These are phyloP conservation scores for Papilio machaon DNA, from an alignment of 1,140 invertebrate species.

Conservation along the genomic window DNA sequence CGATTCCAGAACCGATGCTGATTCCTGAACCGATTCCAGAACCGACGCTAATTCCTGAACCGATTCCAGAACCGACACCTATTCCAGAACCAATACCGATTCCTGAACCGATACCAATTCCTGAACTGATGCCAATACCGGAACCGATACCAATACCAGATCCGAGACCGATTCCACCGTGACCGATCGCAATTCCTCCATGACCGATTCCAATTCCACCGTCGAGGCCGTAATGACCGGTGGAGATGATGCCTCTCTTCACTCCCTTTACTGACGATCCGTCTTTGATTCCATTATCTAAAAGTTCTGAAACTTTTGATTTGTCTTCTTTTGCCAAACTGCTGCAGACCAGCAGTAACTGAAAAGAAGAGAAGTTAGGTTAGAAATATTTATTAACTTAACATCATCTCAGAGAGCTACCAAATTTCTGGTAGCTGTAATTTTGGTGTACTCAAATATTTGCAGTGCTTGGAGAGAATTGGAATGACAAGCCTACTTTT, in stretches of 20 bases:
- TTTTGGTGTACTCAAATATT: too few species aligned
- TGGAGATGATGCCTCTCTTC: slow-evolving; percentile 61
- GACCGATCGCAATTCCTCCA: slow-evolving; percentile 27
- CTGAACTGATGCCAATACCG: slow-evolving; percentile 32
- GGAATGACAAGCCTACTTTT: neutral
- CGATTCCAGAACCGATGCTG: slow-evolving; percentile 44
- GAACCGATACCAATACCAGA: slow-evolving; percentile 24
- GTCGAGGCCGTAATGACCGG: slow-evolving; percentile 42
- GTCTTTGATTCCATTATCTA: slow-evolving; percentile 71
- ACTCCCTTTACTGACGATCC: slow-evolving; percentile 58
- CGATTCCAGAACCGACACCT: slow-evolving; percentile 44
- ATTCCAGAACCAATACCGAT: slow-evolving; percentile 42
- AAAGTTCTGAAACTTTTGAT: slow-evolving; percentile 66
- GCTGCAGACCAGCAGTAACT: slow-evolving; percentile 69
- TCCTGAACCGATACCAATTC: slow-evolving; percentile 25
- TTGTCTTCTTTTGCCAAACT: slow-evolving; percentile 64
- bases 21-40: slow-evolving; percentile 42
- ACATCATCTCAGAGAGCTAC: neutral
- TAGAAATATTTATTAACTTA: neutral
- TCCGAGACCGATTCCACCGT: neutral
- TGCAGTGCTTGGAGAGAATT: neutral
- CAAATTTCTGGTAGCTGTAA: too few species aligned
- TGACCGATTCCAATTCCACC: slow-evolving; percentile 41
- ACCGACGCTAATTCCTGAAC: slow-evolving; percentile 33
- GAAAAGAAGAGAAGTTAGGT: slow-evolving; percentile 44